Base-by-base conservation (phyloP, 2,888 invertebrate genomes). In the Tetramorium bicarinatum region DNA sequence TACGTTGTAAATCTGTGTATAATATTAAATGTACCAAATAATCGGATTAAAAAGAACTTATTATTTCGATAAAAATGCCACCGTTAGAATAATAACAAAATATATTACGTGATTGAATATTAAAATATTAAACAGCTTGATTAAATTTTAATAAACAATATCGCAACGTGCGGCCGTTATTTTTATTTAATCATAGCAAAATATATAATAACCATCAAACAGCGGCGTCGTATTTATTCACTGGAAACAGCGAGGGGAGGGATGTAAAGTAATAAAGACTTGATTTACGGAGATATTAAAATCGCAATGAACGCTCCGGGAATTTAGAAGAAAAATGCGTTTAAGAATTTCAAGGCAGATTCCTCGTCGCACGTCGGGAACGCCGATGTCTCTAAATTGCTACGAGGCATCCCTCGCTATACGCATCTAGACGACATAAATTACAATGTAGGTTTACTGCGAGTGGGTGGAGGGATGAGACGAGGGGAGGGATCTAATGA, bases 261-360 rank as follows among this genome's bases (percentile, higher is more conserved):
- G 8, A 7, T 54, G 52, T 67, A 41, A 77, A 77, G 41, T 77
- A 77, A 69, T 56, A 77, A 69, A 77, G 54, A 56, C 41, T 21
- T 34, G 77, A 34, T 77, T 77, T 54, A 54, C 29, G 54, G n/a
- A 54, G 69, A 56, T 77, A 77, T 77, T 67, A 69, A 77, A 77
- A 69, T 77, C 69, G 69, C 29, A 72, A 79, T 59, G 25, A 64
- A 47, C 52, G 41, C 18, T 49, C 59, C n/a, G 7, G 21, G 79
- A 80, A 80, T 80, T 59, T 59, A 25, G 44, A 25, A 54, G 56
- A 80, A 59, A 47, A 80, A 72, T 72, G 79, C 79, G 47, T 34
- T 59, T 67, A 77, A 79, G 47, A 72, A 79, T 38, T 59, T 47
- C 25, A 7, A 80, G 25, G 47, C 59, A 13, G 38, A 80, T 72